Percentiles rank a stretch among this genome's conserved stretches.
These are phyloP conservation scores for Merodon equestris DNA, from an alignment of 2,888 invertebrate species.

Conservation along the genomic window DNA sequence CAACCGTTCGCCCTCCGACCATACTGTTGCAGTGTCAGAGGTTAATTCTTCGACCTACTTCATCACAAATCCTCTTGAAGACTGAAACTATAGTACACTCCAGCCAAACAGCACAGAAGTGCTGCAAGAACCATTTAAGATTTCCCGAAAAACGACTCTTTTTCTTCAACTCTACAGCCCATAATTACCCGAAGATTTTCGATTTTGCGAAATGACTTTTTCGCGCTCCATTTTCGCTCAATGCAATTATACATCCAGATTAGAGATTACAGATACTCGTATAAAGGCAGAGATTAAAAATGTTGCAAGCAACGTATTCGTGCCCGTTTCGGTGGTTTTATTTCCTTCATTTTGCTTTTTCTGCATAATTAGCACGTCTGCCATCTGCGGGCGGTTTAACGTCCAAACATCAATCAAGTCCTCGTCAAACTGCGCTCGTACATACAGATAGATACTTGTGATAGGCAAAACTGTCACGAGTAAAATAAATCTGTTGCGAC, in stretches of 20 bases:
- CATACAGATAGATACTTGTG: not conserved
- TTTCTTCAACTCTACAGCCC: constrained; percentile 25
- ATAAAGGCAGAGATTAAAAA: constrained; percentile 30
- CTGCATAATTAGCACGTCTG: constrained; percentile 61
- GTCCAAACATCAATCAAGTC: constrained; percentile 67
- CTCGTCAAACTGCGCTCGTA: constrained; percentile 35
- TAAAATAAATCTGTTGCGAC: constrained; percentile 2
- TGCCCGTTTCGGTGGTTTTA: too few relatives aligned
- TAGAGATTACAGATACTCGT: constrained; percentile 38
- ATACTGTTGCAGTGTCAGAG: constrained; percentile 53
- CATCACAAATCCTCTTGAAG: constrained; percentile 44
- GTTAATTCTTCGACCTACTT: constrained; percentile 61
- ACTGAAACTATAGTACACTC: constrained; percentile 40
- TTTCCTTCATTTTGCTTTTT: constrained; percentile 9
- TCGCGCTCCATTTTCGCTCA: constrained; percentile 53
- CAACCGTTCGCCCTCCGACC: too few relatives aligned
- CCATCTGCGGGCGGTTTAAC: constrained; percentile 56
- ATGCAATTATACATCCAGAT: constrained; percentile 55
- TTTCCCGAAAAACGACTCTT: constrained; percentile 39
- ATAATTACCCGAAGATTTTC: constrained; percentile 48
- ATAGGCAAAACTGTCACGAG: constrained; percentile 13
- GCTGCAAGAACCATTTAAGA: constrained; percentile 63
- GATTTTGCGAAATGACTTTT: constrained; percentile 42
- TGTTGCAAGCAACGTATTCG: constrained; percentile 42
- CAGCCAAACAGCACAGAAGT: constrained; percentile 42